These are phyloP conservation scores for Dendrocopos noguchii DNA, from an alignment of 2,113 vertebrate species.

Conservation along the genomic window DNA sequence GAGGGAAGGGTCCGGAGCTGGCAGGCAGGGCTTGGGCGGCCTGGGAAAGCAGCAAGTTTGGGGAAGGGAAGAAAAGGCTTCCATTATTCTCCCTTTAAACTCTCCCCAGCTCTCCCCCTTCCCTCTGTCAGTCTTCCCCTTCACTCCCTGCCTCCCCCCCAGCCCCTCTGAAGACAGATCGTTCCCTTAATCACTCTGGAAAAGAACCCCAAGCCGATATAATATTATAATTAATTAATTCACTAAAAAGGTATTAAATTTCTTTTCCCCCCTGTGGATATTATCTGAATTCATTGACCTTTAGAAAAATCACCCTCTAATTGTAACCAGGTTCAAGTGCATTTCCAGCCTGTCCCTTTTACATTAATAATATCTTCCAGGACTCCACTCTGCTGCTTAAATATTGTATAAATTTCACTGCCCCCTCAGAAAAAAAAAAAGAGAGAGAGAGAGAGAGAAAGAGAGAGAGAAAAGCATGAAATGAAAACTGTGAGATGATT, in stretches of 20 bases:
- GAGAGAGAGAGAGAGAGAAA: conserved; percentile 14
- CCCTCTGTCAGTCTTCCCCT: conserved; percentile 64
- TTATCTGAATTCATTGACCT: conserved; percentile 99
- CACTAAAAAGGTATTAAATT: conserved; percentile 99
- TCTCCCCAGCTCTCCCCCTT: conserved; percentile 33
- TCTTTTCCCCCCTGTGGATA: conserved; percentile 95
- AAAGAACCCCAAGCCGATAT: conserved; percentile 96
- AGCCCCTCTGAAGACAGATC: conserved; percentile 83
- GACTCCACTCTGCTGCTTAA: conserved; percentile 80
- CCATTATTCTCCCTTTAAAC: conserved; percentile 70
- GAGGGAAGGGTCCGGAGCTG: neutral
- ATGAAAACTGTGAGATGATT: conserved; percentile 71
- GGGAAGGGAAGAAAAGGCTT: conserved; percentile 56
- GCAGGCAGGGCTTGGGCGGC: neutral
- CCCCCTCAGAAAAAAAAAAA: conserved; percentile 64
- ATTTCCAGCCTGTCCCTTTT: conserved; percentile 92
- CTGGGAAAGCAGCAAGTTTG: conserved; percentile 57
- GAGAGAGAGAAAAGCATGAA: conserved; percentile 53
- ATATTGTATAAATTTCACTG: conserved; percentile 87
- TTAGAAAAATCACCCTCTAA: conserved; percentile 98
- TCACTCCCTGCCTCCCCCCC: conserved; percentile 38
- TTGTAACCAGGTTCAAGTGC: conserved; percentile 91
- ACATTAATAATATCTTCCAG: conserved; percentile 86
- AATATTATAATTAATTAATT: conserved; percentile 99
- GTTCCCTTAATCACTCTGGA: conserved; percentile 99